Evolutionary conservation across 2,797 vertebrate genomes (phyloP).

Genomic region (Avahi laniger): DNA sequence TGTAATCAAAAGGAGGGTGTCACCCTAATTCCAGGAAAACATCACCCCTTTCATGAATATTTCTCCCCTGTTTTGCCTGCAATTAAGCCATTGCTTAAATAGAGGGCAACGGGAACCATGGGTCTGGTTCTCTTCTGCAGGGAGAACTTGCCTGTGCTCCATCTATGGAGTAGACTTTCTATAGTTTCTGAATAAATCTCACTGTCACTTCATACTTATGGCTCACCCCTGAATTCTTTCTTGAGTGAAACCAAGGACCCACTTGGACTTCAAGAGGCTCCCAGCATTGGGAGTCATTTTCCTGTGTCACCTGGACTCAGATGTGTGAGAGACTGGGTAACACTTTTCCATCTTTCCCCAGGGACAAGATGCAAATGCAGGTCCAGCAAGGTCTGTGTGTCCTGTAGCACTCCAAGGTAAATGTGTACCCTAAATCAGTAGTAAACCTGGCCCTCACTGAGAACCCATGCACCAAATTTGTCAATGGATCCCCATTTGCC

Average conservation of each 20-base stretch:
- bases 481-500: not conserved
- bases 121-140: not conserved
- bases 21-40: not conserved
- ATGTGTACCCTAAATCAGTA: not conserved
- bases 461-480: not conserved
- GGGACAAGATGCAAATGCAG: not conserved
- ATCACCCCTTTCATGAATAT: too few relatives aligned
- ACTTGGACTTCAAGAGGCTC: not conserved
- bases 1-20: not conserved
- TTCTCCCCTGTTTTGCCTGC: not conserved
- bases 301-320: not conserved
- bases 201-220: not conserved
- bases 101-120: not conserved
- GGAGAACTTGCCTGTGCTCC: not conserved
- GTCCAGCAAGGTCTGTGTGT: not conserved
- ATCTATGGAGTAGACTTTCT: not conserved
- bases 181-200: not conserved
- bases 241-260: not conserved
- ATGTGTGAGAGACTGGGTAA: too few relatives aligned
- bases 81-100: not conserved
- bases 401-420: not conserved
- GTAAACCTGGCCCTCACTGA: not conserved
- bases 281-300: not conserved
- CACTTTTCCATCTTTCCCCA: not conserved
- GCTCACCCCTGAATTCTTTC: not conserved